Conservation (phyloP, 2,113 vertebrate species). For the Lethenteron reissneri region DNA sequence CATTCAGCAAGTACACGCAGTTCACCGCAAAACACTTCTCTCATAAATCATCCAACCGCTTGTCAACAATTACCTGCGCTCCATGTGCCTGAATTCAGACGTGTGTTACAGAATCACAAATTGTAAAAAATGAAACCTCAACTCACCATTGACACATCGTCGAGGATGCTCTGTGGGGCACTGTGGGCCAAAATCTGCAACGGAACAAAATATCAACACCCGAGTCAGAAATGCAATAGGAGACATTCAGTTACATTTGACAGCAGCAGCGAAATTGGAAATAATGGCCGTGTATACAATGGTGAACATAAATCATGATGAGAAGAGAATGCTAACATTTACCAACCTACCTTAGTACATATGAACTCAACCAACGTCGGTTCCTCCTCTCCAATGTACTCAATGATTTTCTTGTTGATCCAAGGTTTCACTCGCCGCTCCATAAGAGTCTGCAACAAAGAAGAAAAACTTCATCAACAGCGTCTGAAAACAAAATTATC, state of each 20-base stretch:
- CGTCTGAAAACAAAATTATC: too few relatives aligned
- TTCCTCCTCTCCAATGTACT: conserved; percentile 97
- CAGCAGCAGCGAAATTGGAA: neutral
- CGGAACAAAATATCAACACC: neutral
- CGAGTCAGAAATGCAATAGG: neutral
- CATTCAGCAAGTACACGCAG: too few relatives aligned
- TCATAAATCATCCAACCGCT: too few relatives aligned
- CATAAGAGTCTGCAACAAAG: conserved; percentile 51
- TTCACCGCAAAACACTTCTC: too few relatives aligned
- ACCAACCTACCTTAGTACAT: conserved; percentile 62
- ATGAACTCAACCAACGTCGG: conserved; percentile 90
- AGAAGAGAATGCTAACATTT: neutral
- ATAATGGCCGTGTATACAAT: neutral
- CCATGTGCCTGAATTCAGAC: too few relatives aligned
- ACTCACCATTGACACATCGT: conserved; percentile 97
- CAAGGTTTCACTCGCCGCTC: conserved; percentile 82
- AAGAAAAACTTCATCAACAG: neutral
- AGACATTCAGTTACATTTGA: neutral
- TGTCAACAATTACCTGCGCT: too few relatives aligned
- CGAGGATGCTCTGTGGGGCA: conserved; percentile 80
- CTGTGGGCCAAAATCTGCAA: conserved; percentile 91
- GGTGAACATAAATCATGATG: neutral
- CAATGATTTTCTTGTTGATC: conserved; percentile 99
- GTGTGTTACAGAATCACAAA: neutral
- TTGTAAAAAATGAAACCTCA: conserved; percentile 7